Conservation (phyloP, 2,797 vertebrate species). For the Merluccius polli region DNA sequence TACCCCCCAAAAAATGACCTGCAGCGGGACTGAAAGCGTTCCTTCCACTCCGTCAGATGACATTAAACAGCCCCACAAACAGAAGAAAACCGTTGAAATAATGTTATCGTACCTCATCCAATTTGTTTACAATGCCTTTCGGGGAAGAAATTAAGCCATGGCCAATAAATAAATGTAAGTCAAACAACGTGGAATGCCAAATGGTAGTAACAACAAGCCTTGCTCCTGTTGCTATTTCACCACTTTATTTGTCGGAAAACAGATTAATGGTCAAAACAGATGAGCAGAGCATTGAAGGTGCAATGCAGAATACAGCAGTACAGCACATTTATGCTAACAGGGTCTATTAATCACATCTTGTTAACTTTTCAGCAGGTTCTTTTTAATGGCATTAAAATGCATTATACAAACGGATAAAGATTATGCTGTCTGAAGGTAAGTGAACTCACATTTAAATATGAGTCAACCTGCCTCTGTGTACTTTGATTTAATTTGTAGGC, state of each 20-base stretch:
- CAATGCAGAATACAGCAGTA: not conserved
- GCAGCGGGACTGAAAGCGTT: conserved; percentile 42
- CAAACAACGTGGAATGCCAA: conserved; percentile 35
- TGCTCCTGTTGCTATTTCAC: conserved; percentile 2
- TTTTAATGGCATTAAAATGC: not conserved
- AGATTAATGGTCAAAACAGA: not conserved
- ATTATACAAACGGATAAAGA: not conserved
- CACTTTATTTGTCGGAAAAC: conserved; percentile 18
- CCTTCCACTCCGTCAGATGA: conserved; percentile 45
- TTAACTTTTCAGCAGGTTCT: not conserved
- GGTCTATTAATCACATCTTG: not conserved
- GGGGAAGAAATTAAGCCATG: conserved; percentile 28
- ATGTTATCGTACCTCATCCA: conserved; percentile 42
- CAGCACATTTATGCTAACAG: not conserved
- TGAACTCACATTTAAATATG: conserved; percentile 2
- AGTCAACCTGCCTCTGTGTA: conserved; percentile 8
- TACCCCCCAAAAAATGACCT: conserved; percentile 37
- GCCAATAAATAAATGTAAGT: conserved; percentile 37
- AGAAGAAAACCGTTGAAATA: conserved; percentile 37
- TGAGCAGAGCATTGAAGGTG: not conserved
- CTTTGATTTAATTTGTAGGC: conserved; percentile 31
- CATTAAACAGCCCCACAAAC: conserved; percentile 26
- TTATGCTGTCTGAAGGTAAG: not conserved
- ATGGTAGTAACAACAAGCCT: conserved; percentile 18
- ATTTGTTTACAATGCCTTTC: conserved; percentile 44